Evolutionary conservation across 2,113 vertebrate species (phyloP).

Genomic region (Phalacrocorax aristotelis): DNA sequence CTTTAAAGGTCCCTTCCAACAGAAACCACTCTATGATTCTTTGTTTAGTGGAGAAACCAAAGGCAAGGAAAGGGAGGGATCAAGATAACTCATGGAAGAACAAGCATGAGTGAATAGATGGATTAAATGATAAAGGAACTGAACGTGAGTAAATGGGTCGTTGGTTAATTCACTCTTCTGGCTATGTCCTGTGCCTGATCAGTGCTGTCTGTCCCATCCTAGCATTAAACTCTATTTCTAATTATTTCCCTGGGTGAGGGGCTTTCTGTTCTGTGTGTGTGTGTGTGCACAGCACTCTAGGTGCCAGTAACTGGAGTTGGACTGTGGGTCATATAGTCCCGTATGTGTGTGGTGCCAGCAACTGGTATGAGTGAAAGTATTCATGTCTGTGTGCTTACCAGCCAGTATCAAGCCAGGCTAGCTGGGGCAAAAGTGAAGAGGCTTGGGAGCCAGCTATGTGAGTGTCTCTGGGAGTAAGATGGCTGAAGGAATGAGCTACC

Average conservation of each 20-base stretch:
- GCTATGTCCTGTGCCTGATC: neutral
- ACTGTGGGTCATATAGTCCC: neutral
- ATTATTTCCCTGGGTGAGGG: neutral
- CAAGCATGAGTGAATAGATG: neutral
- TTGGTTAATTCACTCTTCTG: neutral
- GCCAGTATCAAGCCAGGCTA: neutral
- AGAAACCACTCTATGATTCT: neutral
- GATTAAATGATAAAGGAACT: neutral
- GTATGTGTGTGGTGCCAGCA: neutral
- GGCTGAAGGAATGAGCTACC: neutral
- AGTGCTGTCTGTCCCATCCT: neutral
- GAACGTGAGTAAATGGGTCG: neutral
- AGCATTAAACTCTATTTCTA: neutral
- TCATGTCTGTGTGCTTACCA: neutral
- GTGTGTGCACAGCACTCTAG: neutral
- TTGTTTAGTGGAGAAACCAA: neutral
- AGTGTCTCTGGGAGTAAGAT: neutral
- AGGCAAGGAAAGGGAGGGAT: neutral
- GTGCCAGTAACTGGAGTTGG: neutral
- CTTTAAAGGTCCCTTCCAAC: neutral
- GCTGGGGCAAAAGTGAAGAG: neutral
- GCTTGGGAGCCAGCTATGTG: neutral
- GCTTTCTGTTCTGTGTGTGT: neutral
- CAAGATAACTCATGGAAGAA: neutral
- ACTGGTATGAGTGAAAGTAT: neutral